phyloP scores from a whole-genome alignment of 2,113 vertebrate genomes.

The Tachycineta bicolor region DNA sequence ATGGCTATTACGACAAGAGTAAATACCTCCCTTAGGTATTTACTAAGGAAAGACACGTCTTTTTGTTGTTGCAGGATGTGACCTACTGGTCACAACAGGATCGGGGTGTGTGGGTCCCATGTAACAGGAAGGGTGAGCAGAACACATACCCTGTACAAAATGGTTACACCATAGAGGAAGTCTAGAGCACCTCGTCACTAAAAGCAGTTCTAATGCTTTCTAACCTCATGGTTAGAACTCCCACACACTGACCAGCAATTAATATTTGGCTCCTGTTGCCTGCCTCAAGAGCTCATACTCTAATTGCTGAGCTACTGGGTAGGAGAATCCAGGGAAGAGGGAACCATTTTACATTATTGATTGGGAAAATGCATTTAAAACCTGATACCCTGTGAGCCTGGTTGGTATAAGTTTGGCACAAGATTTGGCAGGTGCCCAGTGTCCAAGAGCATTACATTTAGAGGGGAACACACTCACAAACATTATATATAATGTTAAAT shows the following conservation, averaged over 20 bases:
- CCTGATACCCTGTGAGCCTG: fast-evolving
- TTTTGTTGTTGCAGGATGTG: not conserved
- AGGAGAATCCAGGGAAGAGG: not conserved
- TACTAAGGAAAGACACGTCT: fast-evolving
- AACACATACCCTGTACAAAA: not conserved
- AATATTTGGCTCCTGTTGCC: not conserved
- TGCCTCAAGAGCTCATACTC: not conserved
- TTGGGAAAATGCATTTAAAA: not conserved
- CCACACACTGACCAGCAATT: not conserved
- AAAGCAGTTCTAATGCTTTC: too few species aligned
- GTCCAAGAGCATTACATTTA: not conserved
- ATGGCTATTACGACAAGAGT: not conserved
- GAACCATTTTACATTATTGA: not conserved
- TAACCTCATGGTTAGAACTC: not conserved
- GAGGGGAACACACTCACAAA: not conserved
- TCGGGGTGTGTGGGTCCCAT: not conserved
- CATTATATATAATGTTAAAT: not conserved
- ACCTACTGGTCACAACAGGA: not conserved
- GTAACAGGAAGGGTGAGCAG: not conserved
- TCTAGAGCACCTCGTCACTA: not conserved
- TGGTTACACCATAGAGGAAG: not conserved
- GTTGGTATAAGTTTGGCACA: not conserved
- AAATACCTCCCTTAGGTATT: not conserved
- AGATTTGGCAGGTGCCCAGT: not conserved
- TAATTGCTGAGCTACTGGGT: not conserved